These are phyloP conservation scores for Leptodirus hochenwartii DNA, from an alignment of 2,888 invertebrate genomes.

Conservation along the genomic window DNA sequence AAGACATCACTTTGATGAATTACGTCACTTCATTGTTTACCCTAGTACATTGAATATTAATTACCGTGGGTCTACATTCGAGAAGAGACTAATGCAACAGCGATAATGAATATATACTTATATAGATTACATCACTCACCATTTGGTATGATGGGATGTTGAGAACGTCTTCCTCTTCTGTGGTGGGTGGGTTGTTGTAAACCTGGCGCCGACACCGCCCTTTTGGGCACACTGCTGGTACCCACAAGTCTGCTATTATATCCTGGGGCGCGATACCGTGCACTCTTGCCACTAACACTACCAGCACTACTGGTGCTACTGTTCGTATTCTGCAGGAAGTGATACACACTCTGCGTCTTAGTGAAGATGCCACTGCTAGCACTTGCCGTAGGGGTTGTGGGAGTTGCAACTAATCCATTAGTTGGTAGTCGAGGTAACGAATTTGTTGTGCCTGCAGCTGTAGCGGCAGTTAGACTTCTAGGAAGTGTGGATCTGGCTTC, in stretches of 20 bases:
- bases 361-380: conserved; percentile 28
- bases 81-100: conserved; percentile 1
- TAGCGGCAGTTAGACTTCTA: conserved; percentile 34
- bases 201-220: conserved; percentile 59
- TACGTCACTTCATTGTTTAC: too few species aligned
- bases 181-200: conserved; percentile 47
- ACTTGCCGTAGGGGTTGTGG: conserved; percentile 16
- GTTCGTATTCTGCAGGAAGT: conserved; percentile 34
- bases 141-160: conserved; percentile 25
- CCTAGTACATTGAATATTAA: too few species aligned
- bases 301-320: too few species aligned
- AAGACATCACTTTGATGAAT: too few species aligned
- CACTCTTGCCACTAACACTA: too few species aligned
- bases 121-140: conserved; percentile 34
- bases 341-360: conserved; percentile 44
- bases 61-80: too few species aligned
- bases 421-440: conserved; percentile 60
- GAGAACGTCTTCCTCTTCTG: conserved; percentile 31
- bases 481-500: conserved; percentile 41
- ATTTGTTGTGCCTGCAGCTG: conserved; percentile 44
- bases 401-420: too few species aligned
- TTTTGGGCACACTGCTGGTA: conserved; percentile 33
- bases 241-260: conserved; percentile 40
- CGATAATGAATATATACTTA: background rate
- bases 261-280: conserved; percentile 71